A percentile compares a stretch with the other conserved stretches of the same genome.
Evolutionary conservation across 2,888 invertebrate species (phyloP).

Genomic region (Apamea epomidion): DNA sequence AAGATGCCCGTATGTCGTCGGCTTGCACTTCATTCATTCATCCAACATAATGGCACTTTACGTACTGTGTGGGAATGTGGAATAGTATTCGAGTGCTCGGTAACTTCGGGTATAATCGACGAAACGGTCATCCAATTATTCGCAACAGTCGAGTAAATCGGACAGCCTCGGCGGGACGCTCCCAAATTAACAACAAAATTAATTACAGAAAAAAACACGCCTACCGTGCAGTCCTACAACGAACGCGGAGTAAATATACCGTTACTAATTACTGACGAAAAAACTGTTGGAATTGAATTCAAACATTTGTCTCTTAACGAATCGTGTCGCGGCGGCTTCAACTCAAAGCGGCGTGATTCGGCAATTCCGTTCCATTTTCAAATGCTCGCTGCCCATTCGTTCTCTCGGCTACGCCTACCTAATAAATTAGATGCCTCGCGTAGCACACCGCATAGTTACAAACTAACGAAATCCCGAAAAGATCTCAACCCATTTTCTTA

Average conservation of each 20-base stretch:
- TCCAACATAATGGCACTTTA: slow-evolving; percentile 81
- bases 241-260: slow-evolving; percentile 84
- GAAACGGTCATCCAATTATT: slow-evolving; percentile 56
- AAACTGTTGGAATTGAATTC: slow-evolving; percentile 88
- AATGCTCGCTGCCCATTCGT: slow-evolving; percentile 90
- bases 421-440: slow-evolving; percentile 89
- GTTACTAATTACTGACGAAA: slow-evolving; percentile 86
- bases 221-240: slow-evolving; percentile 82
- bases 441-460: slow-evolving; percentile 89
- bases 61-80: slow-evolving; percentile 80
- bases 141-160: slow-evolving; percentile 67
- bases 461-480: slow-evolving; percentile 90
- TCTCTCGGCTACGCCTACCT: slow-evolving; percentile 89
- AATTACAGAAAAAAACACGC: slow-evolving; percentile 81
- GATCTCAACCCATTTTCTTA: slow-evolving; percentile 91
- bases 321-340: slow-evolving; percentile 88
- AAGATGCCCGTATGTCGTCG: slow-evolving; percentile 88
- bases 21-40: slow-evolving; percentile 85
- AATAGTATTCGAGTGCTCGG: slow-evolving; percentile 57
- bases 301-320: slow-evolving; percentile 91
- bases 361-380: slow-evolving; percentile 86
- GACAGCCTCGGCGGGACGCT: slow-evolving; percentile 68
- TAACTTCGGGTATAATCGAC: slow-evolving; percentile 30
- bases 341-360: slow-evolving; percentile 89
- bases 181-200: slow-evolving; percentile 82